Conservation (phyloP, 2,888 invertebrate genomes). For the Troides oblongomaculatus region DNA sequence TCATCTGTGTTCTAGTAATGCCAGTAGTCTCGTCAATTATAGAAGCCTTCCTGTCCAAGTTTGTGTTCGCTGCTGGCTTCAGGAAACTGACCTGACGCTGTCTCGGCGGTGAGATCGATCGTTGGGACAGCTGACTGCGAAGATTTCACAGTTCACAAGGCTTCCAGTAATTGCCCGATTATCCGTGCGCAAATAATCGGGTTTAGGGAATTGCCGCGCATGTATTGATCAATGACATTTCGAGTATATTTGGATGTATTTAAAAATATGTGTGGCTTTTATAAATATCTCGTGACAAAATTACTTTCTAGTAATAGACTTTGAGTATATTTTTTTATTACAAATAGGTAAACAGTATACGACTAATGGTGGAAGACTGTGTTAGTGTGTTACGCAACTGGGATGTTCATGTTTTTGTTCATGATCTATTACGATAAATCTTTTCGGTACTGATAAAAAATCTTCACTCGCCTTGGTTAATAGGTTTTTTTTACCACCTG, state of each 20-base stretch:
- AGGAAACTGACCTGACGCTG: slow-evolving; percentile 68
- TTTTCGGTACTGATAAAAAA: background rate
- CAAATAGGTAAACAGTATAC: too few species aligned
- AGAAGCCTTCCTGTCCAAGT: slow-evolving; percentile 70
- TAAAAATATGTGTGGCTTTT: too few species aligned
- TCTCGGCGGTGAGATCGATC: slow-evolving; percentile 48
- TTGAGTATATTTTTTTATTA: too few species aligned
- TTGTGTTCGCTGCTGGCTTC: slow-evolving; percentile 70
- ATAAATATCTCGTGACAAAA: too few species aligned
- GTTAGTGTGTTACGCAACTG: background rate
- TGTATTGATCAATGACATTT: background rate
- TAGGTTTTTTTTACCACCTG: background rate
- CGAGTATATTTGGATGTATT: too few species aligned
- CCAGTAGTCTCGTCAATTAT: slow-evolving; percentile 73
- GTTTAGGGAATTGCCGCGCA: background rate
- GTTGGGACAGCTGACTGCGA: slow-evolving; percentile 57
- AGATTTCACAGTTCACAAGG: background rate
- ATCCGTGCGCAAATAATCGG: background rate
- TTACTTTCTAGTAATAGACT: too few species aligned
- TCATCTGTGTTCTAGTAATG: slow-evolving; percentile 88
- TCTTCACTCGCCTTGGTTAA: background rate
- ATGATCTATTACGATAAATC: too few species aligned
- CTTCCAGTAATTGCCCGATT: background rate
- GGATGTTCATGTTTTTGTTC: background rate
- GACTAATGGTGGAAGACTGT: too few species aligned